Conservation (phyloP, 2,797 vertebrate genomes). For the Dermochelys coriacea region DNA sequence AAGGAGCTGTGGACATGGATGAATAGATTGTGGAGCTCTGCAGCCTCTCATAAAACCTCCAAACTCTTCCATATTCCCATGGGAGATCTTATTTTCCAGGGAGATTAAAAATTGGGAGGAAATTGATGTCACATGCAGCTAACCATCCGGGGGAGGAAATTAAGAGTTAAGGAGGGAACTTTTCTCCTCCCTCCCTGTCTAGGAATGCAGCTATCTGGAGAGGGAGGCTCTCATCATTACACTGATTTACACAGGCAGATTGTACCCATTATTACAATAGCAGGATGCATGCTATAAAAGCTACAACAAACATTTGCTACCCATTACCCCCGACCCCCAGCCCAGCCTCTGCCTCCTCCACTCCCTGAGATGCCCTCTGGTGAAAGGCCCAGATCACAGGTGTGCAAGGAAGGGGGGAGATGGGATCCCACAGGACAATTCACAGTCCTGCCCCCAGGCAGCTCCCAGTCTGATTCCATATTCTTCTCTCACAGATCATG, state of each 20-base stretch:
- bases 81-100: not conserved
- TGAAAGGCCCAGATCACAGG: not conserved
- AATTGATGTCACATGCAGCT: not conserved
- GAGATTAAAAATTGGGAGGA: not conserved
- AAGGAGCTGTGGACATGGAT: accelerated
- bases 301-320: not conserved
- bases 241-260: accelerated
- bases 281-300: not conserved
- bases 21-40: no score
- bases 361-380: no score
- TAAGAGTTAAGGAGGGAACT: not conserved
- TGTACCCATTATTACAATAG: not conserved
- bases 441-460: not conserved
- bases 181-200: not conserved
- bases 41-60: not conserved
- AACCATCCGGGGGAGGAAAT: not conserved
- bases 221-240: not conserved
- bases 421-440: not conserved
- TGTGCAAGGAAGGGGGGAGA: not conserved
- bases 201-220: accelerated
- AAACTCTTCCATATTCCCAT: not conserved
- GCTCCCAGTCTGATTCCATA: not conserved
- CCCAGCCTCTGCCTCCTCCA: not conserved
- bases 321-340: not conserved
- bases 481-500: no score